A percentile compares a stretch with the other conserved stretches of the same genome.
These are phyloP conservation scores for Troilus luridus DNA, from an alignment of 2,888 invertebrate genomes.

Conservation along the genomic window DNA sequence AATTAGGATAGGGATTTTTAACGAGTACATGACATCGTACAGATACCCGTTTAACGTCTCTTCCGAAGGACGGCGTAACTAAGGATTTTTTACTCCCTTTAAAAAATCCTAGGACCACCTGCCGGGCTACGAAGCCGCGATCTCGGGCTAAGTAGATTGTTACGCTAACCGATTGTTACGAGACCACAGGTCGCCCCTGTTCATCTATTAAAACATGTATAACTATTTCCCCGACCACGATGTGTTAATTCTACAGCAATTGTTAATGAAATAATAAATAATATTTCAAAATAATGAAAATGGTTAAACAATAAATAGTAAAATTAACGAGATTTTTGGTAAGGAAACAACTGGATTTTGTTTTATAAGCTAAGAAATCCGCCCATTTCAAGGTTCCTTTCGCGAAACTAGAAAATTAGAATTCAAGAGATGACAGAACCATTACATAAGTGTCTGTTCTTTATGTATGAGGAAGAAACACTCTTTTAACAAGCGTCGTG, in stretches of 20 bases:
- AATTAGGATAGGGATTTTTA: too few relatives aligned
- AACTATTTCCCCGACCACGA: too few relatives aligned
- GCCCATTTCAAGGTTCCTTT: not conserved
- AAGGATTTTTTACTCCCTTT: too few relatives aligned
- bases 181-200: too few relatives aligned
- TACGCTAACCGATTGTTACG: too few relatives aligned
- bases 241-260: not conserved
- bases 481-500: not conserved
- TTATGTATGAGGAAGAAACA: slow-evolving; percentile 10
- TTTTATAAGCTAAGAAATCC: not conserved
- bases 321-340: not conserved
- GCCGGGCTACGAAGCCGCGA: too few relatives aligned
- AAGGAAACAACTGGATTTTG: not conserved
- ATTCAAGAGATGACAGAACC: slow-evolving; percentile 3
- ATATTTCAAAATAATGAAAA: not conserved
- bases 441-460: not conserved
- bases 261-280: not conserved
- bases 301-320: not conserved
- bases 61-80: too few relatives aligned
- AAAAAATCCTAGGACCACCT: too few relatives aligned
- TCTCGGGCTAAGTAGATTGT: too few relatives aligned
- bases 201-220: too few relatives aligned
- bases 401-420: slow-evolving; percentile 9
- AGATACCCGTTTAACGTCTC: too few relatives aligned
- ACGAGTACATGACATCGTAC: too few relatives aligned